A percentile compares a stretch with the other conserved stretches of the same genome.
These are phyloP conservation scores for Drosophila persimilis DNA, from an alignment of 1,140 invertebrate genomes.

Conservation along the genomic window DNA sequence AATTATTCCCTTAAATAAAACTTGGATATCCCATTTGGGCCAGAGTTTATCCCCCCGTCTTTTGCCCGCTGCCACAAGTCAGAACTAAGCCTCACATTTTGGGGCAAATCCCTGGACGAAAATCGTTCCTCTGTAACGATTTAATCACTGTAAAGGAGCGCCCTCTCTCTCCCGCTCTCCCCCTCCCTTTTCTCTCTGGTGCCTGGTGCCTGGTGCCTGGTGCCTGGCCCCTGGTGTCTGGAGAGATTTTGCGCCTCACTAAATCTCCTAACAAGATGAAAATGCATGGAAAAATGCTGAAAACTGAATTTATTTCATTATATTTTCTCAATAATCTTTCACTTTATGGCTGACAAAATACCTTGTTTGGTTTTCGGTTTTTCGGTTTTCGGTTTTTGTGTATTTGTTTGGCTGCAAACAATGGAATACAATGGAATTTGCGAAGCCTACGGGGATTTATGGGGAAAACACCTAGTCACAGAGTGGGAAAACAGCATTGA, in stretches of 20 bases:
- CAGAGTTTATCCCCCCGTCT: background rate
- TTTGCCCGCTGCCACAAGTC: background rate
- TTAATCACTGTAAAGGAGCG: constrained; percentile 51
- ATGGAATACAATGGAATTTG: too few species aligned
- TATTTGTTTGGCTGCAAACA: too few species aligned
- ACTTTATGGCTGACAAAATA: constrained; percentile 38
- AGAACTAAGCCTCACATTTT: constrained; percentile 20
- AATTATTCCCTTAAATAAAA: constrained; percentile 22
- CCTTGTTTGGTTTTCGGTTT: constrained; percentile 1
- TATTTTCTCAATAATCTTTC: background rate
- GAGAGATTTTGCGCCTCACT: constrained; percentile 52
- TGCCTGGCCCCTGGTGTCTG: background rate
- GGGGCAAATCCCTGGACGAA: constrained; percentile 4
- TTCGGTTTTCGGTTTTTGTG: too few species aligned
- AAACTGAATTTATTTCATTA: background rate
- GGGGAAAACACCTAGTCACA: too few species aligned
- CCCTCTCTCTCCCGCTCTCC: background rate
- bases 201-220: background rate
- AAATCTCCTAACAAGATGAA: constrained; percentile 33
- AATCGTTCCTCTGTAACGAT: constrained; percentile 12
- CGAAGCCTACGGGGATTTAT: too few species aligned
- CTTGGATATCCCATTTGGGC: constrained; percentile 8
- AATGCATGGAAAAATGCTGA: constrained; percentile 27
- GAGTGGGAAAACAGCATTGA: too few species aligned
- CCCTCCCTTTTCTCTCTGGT: background rate